These are phyloP conservation scores for Falco concolor DNA, from an alignment of 2,797 vertebrate genomes.

Conservation along the genomic window DNA sequence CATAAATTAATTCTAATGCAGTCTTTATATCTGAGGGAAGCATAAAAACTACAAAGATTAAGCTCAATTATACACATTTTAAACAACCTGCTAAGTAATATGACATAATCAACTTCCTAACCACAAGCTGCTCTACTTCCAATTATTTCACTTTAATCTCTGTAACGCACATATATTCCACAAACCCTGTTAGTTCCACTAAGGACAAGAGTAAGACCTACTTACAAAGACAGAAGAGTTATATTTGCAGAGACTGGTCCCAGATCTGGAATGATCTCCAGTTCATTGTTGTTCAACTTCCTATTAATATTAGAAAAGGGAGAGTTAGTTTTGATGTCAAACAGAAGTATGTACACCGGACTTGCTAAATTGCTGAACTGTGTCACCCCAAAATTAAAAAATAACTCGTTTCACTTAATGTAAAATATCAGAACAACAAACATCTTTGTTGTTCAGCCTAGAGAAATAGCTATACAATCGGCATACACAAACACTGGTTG, in stretches of 20 bases:
- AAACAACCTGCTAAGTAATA: constrained; percentile 32
- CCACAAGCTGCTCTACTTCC: constrained; percentile 32
- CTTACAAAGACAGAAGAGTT: constrained; percentile 89
- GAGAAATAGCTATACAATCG: not conserved
- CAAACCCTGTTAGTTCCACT: not conserved
- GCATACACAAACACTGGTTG: not conserved
- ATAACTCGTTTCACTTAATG: not conserved
- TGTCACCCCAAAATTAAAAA: not conserved
- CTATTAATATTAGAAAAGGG: constrained; percentile 69
- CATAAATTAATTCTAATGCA: constrained; percentile 41
- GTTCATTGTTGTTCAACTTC: constrained; percentile 89
- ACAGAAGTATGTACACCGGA: not conserved
- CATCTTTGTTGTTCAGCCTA: not conserved
- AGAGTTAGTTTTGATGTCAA: constrained; percentile 13
- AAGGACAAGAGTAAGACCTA: constrained; percentile 43
- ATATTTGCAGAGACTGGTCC: constrained; percentile 82
- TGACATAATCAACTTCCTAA: constrained; percentile 36
- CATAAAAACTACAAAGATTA: constrained; percentile 37
- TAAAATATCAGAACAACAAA: not conserved
- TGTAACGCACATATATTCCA: not conserved
- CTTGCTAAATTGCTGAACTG: not conserved
- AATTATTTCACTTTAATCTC: constrained; percentile 46
- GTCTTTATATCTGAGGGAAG: constrained; percentile 10
- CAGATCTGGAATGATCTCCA: constrained; percentile 85
- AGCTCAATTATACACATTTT: constrained; percentile 49